Percentiles rank a stretch among this genome's conserved stretches.
These are phyloP conservation scores for Pegoplata infirma DNA, from an alignment of 2,888 invertebrate genomes.

Conservation along the genomic window DNA sequence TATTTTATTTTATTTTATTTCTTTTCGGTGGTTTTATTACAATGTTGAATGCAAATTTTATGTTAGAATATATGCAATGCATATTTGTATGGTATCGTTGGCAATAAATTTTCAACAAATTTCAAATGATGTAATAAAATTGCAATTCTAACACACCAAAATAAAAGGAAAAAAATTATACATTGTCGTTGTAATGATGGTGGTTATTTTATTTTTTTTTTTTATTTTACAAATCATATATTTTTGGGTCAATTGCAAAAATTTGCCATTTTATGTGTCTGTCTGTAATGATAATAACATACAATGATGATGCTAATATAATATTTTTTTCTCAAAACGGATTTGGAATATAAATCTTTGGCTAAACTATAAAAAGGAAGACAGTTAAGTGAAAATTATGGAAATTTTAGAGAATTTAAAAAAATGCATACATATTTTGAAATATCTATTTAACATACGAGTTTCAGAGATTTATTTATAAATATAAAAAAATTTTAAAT, in stretches of 20 bases:
- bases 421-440: background rate
- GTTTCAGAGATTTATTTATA: background rate
- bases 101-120: conserved; percentile 57
- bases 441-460: background rate
- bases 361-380: conserved; percentile 55
- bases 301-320: conserved; percentile 40
- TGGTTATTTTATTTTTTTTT: conserved; percentile 18
- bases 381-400: conserved; percentile 33
- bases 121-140: conserved; percentile 60
- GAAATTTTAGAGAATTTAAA: background rate
- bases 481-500: conserved; percentile 22
- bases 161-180: conserved; percentile 42
- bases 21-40: conserved; percentile 31
- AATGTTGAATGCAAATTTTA: conserved; percentile 46
- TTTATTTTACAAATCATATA: too few relatives aligned
- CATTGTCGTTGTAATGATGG: conserved; percentile 36
- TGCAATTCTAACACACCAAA: conserved; percentile 40
- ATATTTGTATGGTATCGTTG: conserved; percentile 29
- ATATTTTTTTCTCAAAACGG: conserved; percentile 13
- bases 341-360: conserved; percentile 59
- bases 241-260: conserved; percentile 44
- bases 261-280: conserved; percentile 26
- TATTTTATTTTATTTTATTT: background rate
- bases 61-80: background rate
- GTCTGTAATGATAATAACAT: conserved; percentile 38